Evolutionary conservation across 2,888 invertebrate genomes (phyloP), one percentile per base, ranked within the genome.

Genomic region (Zaprionus lineosus): DNA sequence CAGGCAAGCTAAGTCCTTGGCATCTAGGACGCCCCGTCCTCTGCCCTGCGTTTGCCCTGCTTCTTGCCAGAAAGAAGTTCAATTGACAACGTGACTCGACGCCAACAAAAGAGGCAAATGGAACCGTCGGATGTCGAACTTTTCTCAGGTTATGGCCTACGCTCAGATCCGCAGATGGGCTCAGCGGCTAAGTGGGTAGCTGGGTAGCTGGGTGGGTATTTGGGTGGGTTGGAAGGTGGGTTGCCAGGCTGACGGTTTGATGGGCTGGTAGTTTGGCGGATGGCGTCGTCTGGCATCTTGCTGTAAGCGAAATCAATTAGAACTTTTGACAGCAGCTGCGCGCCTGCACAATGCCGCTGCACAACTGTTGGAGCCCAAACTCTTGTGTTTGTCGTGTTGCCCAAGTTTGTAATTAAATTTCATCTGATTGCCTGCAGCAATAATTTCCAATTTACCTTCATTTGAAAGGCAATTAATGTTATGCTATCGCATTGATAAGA

Each of bases 221-320:
- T 1, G 21, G 11, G 8, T 12, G 8, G 16, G 8, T 6, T 2
- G 34, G 16, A 2, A 1, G 34, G 11, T 14, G 24, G 14, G 4
- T n/a, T n/a, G n/a, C n/a, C n/a, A 19, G 7, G 31, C 9, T 29
- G 41, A 12, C 16, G 41, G 9, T 6, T 14, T 21, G 26, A 34
- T 29, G 46, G 39, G n/a, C n/a, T n/a, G n/a, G n/a, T n/a, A n/a
- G n/a, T n/a, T n/a, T n/a, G n/a, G n/a, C n/a, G n/a, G n/a, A n/a
- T n/a, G n/a, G n/a, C n/a, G n/a, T n/a, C n/a, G n/a, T n/a, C 37
- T 46, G 37, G 53, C 44, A 55, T 57, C 53, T 56, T 2, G 71
- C 69, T 67, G 63, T 59, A 63, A 76, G 78, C 81, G 58, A 83
- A 83, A 84, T 84, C 84, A 79, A 84, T 79, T 84, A 84, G 84